Evolutionary conservation across 2,888 invertebrate species (phyloP).

Genomic region (Ischnus inquisitorius): DNA sequence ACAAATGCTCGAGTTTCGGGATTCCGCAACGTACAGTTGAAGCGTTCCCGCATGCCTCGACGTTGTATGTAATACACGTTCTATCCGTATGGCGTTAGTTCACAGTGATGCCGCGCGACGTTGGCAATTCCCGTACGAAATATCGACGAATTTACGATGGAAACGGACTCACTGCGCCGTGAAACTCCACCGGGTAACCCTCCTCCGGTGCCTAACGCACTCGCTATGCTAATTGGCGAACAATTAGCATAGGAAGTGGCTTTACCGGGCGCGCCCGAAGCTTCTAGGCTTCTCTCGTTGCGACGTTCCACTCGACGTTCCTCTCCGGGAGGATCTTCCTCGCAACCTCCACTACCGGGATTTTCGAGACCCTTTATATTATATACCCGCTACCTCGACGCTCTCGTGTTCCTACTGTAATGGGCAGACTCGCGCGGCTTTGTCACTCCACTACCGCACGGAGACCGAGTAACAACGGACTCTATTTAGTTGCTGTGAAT

Average conservation of each 20-base stretch:
- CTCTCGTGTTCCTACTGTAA: slow-evolving; percentile 1
- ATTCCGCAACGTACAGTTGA: slow-evolving; percentile 43
- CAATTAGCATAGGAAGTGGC: slow-evolving; percentile 84
- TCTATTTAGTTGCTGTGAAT: background rate
- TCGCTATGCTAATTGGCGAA: slow-evolving; percentile 83
- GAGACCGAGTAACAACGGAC: slow-evolving; percentile 1
- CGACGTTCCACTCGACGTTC: background rate
- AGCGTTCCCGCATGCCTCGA: slow-evolving; percentile 27
- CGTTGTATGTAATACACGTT: slow-evolving; percentile 21
- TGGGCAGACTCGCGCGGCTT: background rate
- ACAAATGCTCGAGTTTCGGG: slow-evolving; percentile 51
- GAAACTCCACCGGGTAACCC: slow-evolving; percentile 66
- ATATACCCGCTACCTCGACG: background rate
- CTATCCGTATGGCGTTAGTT: background rate
- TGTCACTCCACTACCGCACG: background rate
- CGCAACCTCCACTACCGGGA: slow-evolving; percentile 19
- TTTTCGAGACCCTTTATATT: slow-evolving; percentile 26
- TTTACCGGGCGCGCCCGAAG: slow-evolving; percentile 56
- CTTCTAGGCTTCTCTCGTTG: slow-evolving; percentile 23
- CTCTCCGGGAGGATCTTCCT: slow-evolving; percentile 42
- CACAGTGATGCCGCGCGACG: slow-evolving; percentile 44
- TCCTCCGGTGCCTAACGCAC: slow-evolving; percentile 74
- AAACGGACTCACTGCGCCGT: slow-evolving; percentile 79
- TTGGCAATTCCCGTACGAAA: slow-evolving; percentile 70
- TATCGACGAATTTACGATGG: slow-evolving; percentile 85